phyloP scores from a whole-genome alignment of 1,140 invertebrate species.

The Sitodiplosis mosellana region DNA sequence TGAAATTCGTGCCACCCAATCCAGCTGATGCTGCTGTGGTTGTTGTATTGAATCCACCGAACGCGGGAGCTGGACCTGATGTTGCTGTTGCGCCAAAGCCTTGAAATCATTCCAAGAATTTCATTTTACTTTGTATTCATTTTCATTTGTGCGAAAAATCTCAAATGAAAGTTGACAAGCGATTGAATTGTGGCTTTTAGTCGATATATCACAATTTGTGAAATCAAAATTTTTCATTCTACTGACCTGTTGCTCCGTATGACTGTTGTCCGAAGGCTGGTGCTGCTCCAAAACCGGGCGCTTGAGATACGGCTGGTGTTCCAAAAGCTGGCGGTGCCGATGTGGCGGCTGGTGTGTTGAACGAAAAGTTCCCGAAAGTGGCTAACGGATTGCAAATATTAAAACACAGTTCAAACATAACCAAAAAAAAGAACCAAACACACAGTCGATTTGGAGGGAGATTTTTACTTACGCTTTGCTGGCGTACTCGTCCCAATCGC shows the following conservation, averaged over 20 bases:
- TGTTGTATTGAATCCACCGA: slow-evolving; percentile 26
- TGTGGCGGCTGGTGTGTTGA: slow-evolving; percentile 17
- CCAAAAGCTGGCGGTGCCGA: slow-evolving; percentile 15
- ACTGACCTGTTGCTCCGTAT: slow-evolving; percentile 15
- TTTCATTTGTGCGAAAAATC: slow-evolving; percentile 16
- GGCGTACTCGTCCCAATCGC: slow-evolving; percentile 2
- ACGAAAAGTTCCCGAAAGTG: slow-evolving; percentile 14
- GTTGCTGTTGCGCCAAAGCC: slow-evolving; percentile 31
- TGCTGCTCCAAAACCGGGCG: slow-evolving; percentile 17
- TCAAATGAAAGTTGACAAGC: slow-evolving; percentile 14
- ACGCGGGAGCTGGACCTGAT: slow-evolving; percentile 29
- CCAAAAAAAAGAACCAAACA: too few relatives aligned
- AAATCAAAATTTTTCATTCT: slow-evolving; percentile 1
- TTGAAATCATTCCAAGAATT: slow-evolving; percentile 29
- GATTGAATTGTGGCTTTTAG: slow-evolving; percentile 16
- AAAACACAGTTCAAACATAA: not conserved
- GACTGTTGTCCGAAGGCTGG: slow-evolving; percentile 18
- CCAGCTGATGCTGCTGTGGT: slow-evolving; percentile 7
- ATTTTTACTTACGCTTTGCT: slow-evolving; percentile 1
- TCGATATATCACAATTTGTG: not conserved
- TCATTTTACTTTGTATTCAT: slow-evolving; percentile 5
- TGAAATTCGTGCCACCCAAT: too few relatives aligned
- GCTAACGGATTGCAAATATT: not conserved
- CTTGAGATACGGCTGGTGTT: slow-evolving; percentile 11
- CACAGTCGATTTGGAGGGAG: not conserved